Conservation (phyloP, 2,113 vertebrate genomes). For the Aphyosemion australe region DNA sequence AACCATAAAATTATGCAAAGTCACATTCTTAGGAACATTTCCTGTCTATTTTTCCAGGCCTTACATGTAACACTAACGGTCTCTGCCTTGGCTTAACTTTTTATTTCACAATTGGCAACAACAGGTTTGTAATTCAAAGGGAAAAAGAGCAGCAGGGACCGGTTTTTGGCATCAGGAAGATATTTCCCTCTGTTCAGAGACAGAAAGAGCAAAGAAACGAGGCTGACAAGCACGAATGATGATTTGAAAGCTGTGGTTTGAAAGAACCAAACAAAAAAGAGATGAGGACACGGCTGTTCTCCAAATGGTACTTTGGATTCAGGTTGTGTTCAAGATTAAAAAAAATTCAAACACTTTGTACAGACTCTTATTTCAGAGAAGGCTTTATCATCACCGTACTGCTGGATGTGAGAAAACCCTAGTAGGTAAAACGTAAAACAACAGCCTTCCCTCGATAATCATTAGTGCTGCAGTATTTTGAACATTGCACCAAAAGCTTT, state of each 20-base stretch:
- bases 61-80: background rate
- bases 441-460: slow-evolving; percentile 2
- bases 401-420: slow-evolving; percentile 3
- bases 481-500: slow-evolving; percentile 9
- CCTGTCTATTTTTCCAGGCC: background rate
- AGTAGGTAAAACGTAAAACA: slow-evolving; percentile 2
- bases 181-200: slow-evolving; percentile 10
- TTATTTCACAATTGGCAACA: slow-evolving; percentile 2
- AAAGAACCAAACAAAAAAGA: slow-evolving; percentile 2
- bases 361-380: slow-evolving; percentile 1
- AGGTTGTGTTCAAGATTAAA: slow-evolving; percentile 4
- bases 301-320: slow-evolving; percentile 23
- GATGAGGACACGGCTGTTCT: slow-evolving; percentile 28
- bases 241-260: slow-evolving; percentile 4
- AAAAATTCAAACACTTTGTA: slow-evolving; percentile 10
- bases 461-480: background rate
- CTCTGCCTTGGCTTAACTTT: background rate
- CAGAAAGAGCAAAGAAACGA: slow-evolving; percentile 23
- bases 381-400: slow-evolving; percentile 1
- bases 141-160: background rate
- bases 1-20: background rate
- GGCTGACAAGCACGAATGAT: slow-evolving; percentile 18
- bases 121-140: background rate
- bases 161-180: slow-evolving; percentile 9
- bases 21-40: background rate